Evolutionary conservation across 2,797 vertebrate genomes (phyloP).

Genomic region (Enteromius treurensis): DNA sequence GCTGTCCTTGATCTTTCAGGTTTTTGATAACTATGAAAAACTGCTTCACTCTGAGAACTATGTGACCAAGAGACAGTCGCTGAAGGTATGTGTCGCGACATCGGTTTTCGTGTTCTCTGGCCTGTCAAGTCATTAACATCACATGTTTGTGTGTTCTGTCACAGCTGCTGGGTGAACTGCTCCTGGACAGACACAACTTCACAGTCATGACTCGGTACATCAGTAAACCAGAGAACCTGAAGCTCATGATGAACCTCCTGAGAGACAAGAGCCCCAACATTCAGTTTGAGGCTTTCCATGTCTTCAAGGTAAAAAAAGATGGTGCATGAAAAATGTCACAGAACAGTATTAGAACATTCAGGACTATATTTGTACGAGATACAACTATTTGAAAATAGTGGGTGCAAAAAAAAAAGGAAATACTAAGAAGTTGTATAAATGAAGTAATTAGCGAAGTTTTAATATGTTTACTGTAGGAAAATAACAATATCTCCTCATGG

Average conservation of each 20-base stretch:
- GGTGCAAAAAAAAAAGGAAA: no score
- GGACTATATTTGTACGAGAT: no score
- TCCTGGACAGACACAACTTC: constrained; percentile 95
- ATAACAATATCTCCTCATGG: no score
- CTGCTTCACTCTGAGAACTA: constrained; percentile 96
- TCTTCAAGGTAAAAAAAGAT: constrained; percentile 87
- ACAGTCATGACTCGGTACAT: constrained; percentile 96
- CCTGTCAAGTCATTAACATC: not conserved
- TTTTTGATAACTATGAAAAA: constrained; percentile 95
- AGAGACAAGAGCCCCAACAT: constrained; percentile 96
- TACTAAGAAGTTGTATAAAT: no score
- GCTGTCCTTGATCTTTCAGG: constrained; percentile 67
- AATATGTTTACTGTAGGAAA: no score
- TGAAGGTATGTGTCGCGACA: constrained; percentile 82
- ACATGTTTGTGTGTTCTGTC: constrained; percentile 10
- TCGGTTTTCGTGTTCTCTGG: fast-evolving
- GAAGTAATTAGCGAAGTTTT: no score
- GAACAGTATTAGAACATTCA: no score
- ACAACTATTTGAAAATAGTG: no score
- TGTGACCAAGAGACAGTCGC: constrained; percentile 95
- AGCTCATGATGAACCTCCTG: constrained; percentile 97
- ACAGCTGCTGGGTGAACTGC: constrained; percentile 90
- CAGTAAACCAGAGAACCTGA: constrained; percentile 96
- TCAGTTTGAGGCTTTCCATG: constrained; percentile 97
- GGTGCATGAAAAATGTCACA: no score